These are phyloP conservation scores for Pseudochromis fuscus DNA, from an alignment of 2,797 vertebrate species.

Conservation along the genomic window DNA sequence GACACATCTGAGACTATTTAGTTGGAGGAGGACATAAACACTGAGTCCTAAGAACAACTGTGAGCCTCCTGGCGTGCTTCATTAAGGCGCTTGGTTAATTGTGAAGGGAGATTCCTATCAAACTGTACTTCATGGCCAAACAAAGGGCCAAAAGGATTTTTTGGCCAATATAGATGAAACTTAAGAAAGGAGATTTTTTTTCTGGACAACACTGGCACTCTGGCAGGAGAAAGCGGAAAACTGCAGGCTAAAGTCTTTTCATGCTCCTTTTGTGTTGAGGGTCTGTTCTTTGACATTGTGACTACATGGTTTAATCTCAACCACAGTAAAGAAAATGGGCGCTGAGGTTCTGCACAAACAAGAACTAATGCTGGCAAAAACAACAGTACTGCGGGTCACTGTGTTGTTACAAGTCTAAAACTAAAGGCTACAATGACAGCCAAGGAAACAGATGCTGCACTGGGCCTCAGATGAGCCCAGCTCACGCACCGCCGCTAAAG, in stretches of 20 bases:
- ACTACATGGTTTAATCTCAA: conserved; percentile 45
- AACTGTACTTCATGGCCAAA: conserved; percentile 58
- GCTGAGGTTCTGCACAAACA: conserved; percentile 42
- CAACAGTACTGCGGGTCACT: conserved; percentile 10
- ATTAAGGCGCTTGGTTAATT: conserved; percentile 74
- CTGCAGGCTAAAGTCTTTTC: conserved; percentile 29
- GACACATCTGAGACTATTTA: conserved; percentile 78
- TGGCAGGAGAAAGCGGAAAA: conserved; percentile 50
- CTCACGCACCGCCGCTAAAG: conserved; percentile 26
- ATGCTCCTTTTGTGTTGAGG: conserved; percentile 30
- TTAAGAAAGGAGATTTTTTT: conserved; percentile 55
- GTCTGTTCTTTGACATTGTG: conserved; percentile 34
- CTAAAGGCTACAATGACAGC: conserved; percentile 43
- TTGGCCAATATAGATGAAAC: conserved; percentile 65
- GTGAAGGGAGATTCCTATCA: conserved; percentile 68
- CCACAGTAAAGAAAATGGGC: conserved; percentile 45
- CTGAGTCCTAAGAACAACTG: conserved; percentile 51
- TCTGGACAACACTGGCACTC: conserved; percentile 60
- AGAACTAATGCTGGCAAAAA: conserved; percentile 49
- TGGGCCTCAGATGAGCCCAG: conserved; percentile 38
- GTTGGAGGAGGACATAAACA: conserved; percentile 61
- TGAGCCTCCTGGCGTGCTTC: conserved; percentile 59
- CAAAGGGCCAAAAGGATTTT: too few relatives aligned
- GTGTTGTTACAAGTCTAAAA: conserved; percentile 32
- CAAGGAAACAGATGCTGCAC: conserved; percentile 45